Evolutionary conservation across 1,140 invertebrate species (phyloP).

Genomic region (Coelopa frigida): DNA sequence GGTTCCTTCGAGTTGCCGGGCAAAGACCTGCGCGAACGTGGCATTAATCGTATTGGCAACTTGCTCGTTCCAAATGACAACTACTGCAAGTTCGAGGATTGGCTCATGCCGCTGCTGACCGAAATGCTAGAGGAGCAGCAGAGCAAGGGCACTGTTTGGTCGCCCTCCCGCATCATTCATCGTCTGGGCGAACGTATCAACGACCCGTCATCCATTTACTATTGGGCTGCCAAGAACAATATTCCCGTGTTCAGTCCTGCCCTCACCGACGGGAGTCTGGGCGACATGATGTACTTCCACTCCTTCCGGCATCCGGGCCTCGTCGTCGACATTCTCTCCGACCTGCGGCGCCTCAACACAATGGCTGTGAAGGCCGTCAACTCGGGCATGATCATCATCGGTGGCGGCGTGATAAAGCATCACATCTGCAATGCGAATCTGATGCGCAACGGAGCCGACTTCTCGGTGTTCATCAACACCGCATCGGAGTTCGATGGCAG

Average conservation of each 20-base stretch:
- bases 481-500: conserved; percentile 96
- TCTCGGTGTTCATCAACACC: conserved; percentile 95
- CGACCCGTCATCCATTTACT: conserved; percentile 88
- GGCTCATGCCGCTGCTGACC: conserved; percentile 92
- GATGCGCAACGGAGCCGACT: conserved; percentile 99
- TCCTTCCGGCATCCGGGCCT: conserved; percentile 89
- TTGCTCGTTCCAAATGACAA: conserved; percentile 97
- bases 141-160: conserved; percentile 71
- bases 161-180: conserved; percentile 83
- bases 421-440: conserved; percentile 98
- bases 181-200: conserved; percentile 85
- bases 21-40: conserved; percentile 68
- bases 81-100: conserved; percentile 97
- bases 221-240: conserved; percentile 96
- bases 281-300: conserved; percentile 99
- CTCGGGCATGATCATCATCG: conserved; percentile 95
- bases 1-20: conserved; percentile 72
- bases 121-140: conserved; percentile 87
- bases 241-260: conserved; percentile 98
- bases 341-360: conserved; percentile 82
- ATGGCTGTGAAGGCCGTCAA: conserved; percentile 91
- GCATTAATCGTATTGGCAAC: conserved; percentile 97
- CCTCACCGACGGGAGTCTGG: conserved; percentile 95
- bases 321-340: conserved; percentile 88
- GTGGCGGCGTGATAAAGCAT: conserved; percentile 97